Evolutionary conservation across 2,797 vertebrate species (phyloP).

Genomic region (Micrastur ruficollis): DNA sequence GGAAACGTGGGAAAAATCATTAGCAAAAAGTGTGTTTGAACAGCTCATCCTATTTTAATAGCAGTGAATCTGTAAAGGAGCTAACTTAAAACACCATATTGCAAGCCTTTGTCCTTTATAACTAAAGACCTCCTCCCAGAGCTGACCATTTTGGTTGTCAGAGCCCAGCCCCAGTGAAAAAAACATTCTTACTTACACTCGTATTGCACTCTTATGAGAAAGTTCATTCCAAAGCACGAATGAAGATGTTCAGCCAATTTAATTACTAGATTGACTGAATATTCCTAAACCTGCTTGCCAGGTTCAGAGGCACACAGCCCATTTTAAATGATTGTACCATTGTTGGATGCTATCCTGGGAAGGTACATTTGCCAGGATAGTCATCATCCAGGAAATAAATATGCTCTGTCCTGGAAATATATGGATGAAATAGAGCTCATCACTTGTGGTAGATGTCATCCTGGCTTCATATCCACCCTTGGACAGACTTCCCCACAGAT

Average conservation of each 20-base stretch:
- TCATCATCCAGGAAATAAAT: constrained; percentile 58
- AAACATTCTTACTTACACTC: not conserved
- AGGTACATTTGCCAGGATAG: constrained; percentile 20
- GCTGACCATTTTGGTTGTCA: not conserved
- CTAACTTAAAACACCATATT: not conserved
- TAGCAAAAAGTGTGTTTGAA: not conserved
- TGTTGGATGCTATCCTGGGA: constrained; percentile 36
- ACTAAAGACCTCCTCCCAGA: not conserved
- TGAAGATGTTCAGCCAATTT: constrained; percentile 56
- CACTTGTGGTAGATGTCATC: not conserved
- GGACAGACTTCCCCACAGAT: not conserved
- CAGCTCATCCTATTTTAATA: not conserved
- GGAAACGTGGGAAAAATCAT: not conserved
- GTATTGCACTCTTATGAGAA: not conserved
- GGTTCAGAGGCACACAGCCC: not conserved
- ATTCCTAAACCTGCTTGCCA: constrained; percentile 35
- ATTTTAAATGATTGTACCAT: constrained; percentile 24
- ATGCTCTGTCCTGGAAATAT: constrained; percentile 35
- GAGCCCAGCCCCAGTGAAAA: not conserved
- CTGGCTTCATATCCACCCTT: not conserved
- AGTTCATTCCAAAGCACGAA: constrained; percentile 14
- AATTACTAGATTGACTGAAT: constrained; percentile 53
- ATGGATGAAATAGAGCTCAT: constrained; percentile 19
- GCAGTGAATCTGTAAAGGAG: not conserved
- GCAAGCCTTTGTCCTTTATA: not conserved